Evolutionary conservation across 2,113 vertebrate genomes (phyloP), one percentile per base, ranked within the genome.

Genomic region (Cephalopholis sonnerati): DNA sequence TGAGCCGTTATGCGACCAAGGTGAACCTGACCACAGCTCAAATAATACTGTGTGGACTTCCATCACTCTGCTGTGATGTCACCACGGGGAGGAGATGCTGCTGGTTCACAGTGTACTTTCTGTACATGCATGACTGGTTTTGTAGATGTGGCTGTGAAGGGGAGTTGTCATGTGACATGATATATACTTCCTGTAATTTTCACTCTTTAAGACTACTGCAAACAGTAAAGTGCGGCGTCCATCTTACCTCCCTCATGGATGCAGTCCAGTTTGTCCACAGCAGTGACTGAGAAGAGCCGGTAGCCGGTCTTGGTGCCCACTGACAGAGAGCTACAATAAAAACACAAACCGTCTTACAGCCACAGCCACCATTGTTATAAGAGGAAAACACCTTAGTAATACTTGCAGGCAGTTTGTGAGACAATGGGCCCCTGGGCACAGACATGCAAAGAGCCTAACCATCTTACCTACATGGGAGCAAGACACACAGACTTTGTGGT

Each of bases 201-300:
- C 1, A 64, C 20, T 13, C 12, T 11, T 29, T 3, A 4, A 15
- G 32, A 24, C 4, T 5, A 22, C 46, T 10, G 18, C 57, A 44
- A 16, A 58, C 50, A 32, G 5, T 17, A 13, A 20, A 36, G 61
- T 18, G 18, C 7, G 58, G 7, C 3, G 63, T 54, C 17, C 12
- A 1, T 80, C 96, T 96, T 95, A 99, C 97, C 96, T 96, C 97
- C 97, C 90, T 97, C 96, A 0, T 99, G 97, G 92, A 99, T 97
- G 83, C 97, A 96, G 91, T 99, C 97, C 90, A 99, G 94, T 16
- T 97, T 97, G 64, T 99, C 97, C 93, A 97, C 97, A 57, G 97
- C 97, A 91, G 97, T 97, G 91, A 99, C 92, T 48, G 98, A 98
- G 91, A 99, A 99, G 85, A 99, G 97, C 84, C 93, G 95, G 93